phyloP scores from a whole-genome alignment of 2,113 vertebrate species.

The Telmatochromis brachygnathus region DNA sequence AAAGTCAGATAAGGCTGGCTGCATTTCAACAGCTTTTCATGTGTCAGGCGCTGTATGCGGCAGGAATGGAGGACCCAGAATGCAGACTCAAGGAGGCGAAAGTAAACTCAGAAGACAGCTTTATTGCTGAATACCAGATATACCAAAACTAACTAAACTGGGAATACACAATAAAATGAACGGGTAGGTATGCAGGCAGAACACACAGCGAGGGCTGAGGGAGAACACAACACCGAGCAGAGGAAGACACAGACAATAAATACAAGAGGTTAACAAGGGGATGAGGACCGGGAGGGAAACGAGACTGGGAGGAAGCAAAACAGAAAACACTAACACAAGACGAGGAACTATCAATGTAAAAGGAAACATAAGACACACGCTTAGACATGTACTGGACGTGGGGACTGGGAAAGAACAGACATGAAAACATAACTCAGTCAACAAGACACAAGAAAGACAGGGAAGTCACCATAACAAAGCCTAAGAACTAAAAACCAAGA shows the following conservation, averaged over 20 bases:
- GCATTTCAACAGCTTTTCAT: background rate
- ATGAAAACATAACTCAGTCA: background rate
- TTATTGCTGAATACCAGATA: background rate
- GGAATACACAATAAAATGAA: background rate
- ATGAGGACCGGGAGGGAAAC: background rate
- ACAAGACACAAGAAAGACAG: background rate
- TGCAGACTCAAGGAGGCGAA: background rate
- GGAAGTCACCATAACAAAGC: background rate
- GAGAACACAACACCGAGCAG: background rate
- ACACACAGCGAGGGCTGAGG: background rate
- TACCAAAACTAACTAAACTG: background rate
- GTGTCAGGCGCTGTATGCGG: background rate
- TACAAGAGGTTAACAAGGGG: background rate
- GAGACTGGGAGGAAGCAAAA: background rate
- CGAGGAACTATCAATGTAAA: background rate
- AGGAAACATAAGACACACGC: background rate
- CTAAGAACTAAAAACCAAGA: background rate
- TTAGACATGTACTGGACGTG: fast-evolving
- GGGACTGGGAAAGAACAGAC: background rate
- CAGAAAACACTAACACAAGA: background rate
- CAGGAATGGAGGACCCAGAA: background rate
- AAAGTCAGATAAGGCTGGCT: background rate
- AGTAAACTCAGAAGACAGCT: background rate
- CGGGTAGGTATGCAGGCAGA: background rate
- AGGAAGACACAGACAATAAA: background rate